Conservation (phyloP, 1,140 invertebrate species). For the Aphaenogaster floridana region DNA sequence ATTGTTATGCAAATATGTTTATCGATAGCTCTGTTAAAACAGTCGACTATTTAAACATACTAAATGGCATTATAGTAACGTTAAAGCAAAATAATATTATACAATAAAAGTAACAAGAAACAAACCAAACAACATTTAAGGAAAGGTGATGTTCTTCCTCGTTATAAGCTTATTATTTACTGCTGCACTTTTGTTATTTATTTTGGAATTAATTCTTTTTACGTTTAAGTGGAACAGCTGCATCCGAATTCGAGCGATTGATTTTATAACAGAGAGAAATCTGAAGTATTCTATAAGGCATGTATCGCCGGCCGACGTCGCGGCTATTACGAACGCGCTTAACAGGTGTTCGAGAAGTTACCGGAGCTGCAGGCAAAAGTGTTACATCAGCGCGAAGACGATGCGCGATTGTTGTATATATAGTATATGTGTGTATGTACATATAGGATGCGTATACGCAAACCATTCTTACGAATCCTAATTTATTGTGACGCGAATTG, state of each 20-base stretch:
- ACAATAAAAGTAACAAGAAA: not conserved
- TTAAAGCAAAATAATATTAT: not conserved
- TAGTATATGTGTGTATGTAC: not conserved
- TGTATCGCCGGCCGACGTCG: not conserved
- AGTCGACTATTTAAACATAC: not conserved
- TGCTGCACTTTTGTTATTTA: not conserved
- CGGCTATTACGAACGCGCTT: conserved; percentile 39
- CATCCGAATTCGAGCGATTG: not conserved
- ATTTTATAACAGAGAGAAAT: conserved; percentile 28
- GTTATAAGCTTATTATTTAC: not conserved
- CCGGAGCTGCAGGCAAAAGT: conserved; percentile 48
- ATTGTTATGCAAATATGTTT: not conserved
- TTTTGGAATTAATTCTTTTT: not conserved
- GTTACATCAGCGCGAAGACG: conserved; percentile 51
- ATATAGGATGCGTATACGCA: not conserved
- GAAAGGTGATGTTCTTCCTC: not conserved
- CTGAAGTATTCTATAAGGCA: conserved; percentile 14
- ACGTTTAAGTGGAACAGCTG: not conserved
- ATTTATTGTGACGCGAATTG: conserved; percentile 20
- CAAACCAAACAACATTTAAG: not conserved
- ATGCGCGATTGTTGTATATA: conserved; percentile 18
- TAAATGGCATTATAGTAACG: not conserved
- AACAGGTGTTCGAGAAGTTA: conserved; percentile 69
- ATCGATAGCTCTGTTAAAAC: not conserved
- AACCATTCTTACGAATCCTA: not conserved